Evolutionary conservation across 2,888 invertebrate species (phyloP).

Genomic region (Ypsolopha sequella): DNA sequence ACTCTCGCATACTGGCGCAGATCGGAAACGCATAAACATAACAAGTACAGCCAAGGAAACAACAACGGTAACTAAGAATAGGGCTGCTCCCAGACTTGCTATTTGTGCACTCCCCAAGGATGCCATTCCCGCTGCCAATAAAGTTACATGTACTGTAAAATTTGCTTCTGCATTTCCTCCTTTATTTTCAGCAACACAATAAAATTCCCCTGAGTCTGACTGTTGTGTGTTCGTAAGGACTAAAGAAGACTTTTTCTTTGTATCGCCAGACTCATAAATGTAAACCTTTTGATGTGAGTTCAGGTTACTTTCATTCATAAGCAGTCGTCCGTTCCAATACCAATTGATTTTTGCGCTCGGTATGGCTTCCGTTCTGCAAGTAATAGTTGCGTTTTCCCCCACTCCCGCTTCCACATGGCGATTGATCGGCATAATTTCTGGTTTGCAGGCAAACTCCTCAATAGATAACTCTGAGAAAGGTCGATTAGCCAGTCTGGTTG

Average conservation of each 20-base stretch:
- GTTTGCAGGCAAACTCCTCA: slow-evolving; percentile 89
- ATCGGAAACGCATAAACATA: slow-evolving; percentile 78
- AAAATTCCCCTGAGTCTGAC: slow-evolving; percentile 86
- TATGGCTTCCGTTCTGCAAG: slow-evolving; percentile 84
- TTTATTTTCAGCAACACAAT: slow-evolving; percentile 91
- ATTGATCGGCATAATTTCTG: slow-evolving; percentile 81
- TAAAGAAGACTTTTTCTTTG: slow-evolving; percentile 81
- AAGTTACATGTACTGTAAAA: slow-evolving; percentile 86
- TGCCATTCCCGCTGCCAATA: slow-evolving; percentile 83
- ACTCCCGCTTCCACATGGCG: slow-evolving; percentile 83
- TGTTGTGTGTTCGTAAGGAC: slow-evolving; percentile 87
- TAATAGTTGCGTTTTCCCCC: slow-evolving; percentile 88
- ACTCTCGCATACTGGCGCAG: slow-evolving; percentile 80
- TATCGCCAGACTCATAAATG: slow-evolving; percentile 82
- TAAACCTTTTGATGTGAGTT: slow-evolving; percentile 82
- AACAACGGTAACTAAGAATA: slow-evolving; percentile 82
- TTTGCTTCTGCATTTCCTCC: slow-evolving; percentile 91
- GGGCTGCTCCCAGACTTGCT: slow-evolving; percentile 85
- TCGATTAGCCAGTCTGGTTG: slow-evolving; percentile 77
- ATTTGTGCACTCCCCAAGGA: slow-evolving; percentile 88
- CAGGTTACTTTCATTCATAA: slow-evolving; percentile 83
- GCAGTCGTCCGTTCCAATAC: slow-evolving; percentile 87
- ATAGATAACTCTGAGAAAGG: slow-evolving; percentile 82
- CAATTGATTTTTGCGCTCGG: slow-evolving; percentile 87
- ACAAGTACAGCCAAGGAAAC: slow-evolving; percentile 79